Percentiles rank a stretch among this genome's conserved stretches.
These are phyloP conservation scores for Umimayanthus kanabou DNA, from an alignment of 92 coral and sea anemone species.

Conservation along the genomic window DNA sequence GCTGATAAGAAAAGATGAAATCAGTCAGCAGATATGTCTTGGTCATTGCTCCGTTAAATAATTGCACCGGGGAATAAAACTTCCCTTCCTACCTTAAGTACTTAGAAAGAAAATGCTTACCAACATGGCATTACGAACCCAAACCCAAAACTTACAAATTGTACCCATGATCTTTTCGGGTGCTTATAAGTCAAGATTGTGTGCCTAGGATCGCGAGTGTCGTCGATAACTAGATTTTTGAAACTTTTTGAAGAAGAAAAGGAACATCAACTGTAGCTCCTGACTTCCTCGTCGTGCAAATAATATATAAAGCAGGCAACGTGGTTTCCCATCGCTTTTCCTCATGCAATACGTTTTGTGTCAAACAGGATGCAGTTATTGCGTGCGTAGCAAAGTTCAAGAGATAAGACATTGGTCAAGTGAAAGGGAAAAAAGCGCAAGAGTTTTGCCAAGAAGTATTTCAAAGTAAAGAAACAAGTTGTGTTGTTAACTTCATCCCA, in stretches of 20 bases:
- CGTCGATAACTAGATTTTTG: too few relatives aligned
- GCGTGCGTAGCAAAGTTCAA: not conserved
- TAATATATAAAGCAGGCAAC: too few relatives aligned
- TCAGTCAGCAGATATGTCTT: not conserved
- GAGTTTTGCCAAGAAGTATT: not conserved
- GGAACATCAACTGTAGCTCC: too few relatives aligned
- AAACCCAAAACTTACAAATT: not conserved
- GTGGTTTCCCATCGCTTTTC: not conserved
- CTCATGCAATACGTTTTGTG: too few relatives aligned
- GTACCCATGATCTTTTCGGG: not conserved
- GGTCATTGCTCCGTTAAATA: not conserved
- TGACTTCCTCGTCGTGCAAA: not conserved
- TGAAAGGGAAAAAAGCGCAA: not conserved
- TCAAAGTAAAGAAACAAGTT: not conserved
- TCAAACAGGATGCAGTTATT: not conserved
- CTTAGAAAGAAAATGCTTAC: not conserved
- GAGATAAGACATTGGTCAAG: not conserved
- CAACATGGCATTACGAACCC: not conserved
- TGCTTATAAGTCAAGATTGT: not conserved
- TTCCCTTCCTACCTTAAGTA: not conserved
- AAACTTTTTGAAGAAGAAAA: not conserved
- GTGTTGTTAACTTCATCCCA: not conserved
- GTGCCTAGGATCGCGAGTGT: too few relatives aligned
- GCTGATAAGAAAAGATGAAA: not conserved
- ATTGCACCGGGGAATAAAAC: too few relatives aligned